Conservation (phyloP, 2,113 vertebrate species). For the Glaucidium brasilianum region DNA sequence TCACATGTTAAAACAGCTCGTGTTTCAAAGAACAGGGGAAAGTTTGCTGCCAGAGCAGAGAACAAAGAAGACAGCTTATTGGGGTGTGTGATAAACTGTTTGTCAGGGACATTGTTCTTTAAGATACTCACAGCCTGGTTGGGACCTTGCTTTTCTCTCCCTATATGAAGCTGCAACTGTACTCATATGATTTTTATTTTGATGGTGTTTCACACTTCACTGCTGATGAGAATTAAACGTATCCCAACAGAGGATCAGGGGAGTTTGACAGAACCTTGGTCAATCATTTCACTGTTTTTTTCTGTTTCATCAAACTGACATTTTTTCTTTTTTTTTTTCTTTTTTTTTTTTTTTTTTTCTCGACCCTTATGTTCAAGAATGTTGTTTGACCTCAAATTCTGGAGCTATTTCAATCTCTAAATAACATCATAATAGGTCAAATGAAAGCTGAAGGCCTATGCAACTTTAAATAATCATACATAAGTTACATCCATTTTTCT, state of each 20-base stretch:
- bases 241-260: background rate
- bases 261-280: background rate
- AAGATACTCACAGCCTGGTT: background rate
- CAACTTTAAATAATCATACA: background rate
- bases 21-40: background rate
- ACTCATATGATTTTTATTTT: background rate
- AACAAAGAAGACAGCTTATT: background rate
- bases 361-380: background rate
- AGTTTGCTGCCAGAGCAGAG: background rate
- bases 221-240: background rate
- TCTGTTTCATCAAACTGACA: background rate
- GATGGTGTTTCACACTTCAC: background rate
- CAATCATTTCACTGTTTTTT: background rate
- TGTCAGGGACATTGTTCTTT: background rate
- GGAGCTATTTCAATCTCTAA: background rate
- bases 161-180: background rate
- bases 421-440: background rate
- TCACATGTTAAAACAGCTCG: background rate
- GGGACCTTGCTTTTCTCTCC: background rate
- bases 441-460: background rate
- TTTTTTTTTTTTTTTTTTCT: background rate
- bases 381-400: background rate
- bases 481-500: background rate
- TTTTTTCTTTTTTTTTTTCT: background rate
- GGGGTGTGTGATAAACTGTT: background rate